These are phyloP conservation scores for Agrilus cyanescens DNA, from an alignment of 2,888 invertebrate genomes.

Conservation along the genomic window DNA sequence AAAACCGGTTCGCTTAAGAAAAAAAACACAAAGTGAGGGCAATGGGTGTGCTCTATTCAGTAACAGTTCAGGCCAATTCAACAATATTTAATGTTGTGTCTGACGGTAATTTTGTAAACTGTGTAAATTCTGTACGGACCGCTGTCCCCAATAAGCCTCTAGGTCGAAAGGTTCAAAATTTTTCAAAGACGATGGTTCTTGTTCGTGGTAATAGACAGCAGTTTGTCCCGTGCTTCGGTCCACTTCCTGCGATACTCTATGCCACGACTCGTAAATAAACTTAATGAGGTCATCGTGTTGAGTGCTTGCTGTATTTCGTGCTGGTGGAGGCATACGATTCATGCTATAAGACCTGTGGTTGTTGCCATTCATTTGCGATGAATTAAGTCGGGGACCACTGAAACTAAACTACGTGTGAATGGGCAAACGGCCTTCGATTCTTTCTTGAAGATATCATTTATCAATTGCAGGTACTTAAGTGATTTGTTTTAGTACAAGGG, in stretches of 20 bases:
- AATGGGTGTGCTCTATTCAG: neutral
- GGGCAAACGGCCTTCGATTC: no score
- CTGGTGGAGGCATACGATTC: conserved; percentile 21
- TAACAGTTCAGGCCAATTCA: neutral
- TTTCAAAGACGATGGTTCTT: conserved; percentile 41
- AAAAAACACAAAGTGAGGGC: neutral
- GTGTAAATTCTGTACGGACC: conserved; percentile 54
- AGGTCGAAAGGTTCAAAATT: conserved; percentile 71
- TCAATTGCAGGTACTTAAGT: no score
- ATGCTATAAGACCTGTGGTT: conserved; percentile 24
- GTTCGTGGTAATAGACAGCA: conserved; percentile 54
- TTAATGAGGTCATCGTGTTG: conserved; percentile 71
- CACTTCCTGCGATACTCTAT: conserved; percentile 41
- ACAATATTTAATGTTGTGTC: conserved; percentile 2
- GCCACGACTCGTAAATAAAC: conserved; percentile 69
- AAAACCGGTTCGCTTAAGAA: neutral
- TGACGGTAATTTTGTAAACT: conserved; percentile 37
- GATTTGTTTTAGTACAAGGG: no score
- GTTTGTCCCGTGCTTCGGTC: conserved; percentile 34
- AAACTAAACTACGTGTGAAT: neutral
- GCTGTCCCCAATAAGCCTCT: conserved; percentile 65
- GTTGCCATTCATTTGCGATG: conserved; percentile 32
- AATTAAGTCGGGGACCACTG: conserved; percentile 33
- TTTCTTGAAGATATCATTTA: no score
- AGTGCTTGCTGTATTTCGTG: conserved; percentile 22